Evolutionary conservation across 2,113 vertebrate species (phyloP).

Genomic region (Brevimyrus niger): DNA sequence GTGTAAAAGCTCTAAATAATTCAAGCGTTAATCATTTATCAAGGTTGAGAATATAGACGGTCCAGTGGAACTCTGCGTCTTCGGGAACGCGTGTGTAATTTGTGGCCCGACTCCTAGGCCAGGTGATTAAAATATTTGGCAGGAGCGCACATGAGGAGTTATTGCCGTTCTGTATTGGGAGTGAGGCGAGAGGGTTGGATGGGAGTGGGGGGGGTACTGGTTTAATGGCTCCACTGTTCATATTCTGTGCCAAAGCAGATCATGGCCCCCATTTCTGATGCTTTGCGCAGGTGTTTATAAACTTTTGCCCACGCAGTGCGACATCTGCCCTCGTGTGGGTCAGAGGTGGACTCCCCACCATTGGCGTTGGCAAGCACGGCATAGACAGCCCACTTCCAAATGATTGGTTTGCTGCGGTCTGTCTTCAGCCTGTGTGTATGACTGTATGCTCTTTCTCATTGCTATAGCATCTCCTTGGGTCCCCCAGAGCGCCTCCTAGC

Average conservation of each 20-base stretch:
- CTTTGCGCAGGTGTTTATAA: not conserved
- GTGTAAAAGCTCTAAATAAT: conserved; percentile 5
- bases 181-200: not conserved
- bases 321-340: not conserved
- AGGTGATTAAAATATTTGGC: not conserved
- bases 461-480: not conserved
- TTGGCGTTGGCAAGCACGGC: not conserved
- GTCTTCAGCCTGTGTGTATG: not conserved
- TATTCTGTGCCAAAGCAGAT: not conserved
- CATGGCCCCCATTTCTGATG: not conserved
- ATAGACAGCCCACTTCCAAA: not conserved
- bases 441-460: not conserved
- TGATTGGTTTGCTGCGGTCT: not conserved
- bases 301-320: not conserved
- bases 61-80: not conserved
- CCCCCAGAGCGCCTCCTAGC: not conserved
- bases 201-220: not conserved
- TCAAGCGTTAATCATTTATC: not conserved
- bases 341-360: not conserved
- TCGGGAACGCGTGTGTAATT: not conserved
- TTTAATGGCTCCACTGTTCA: not conserved
- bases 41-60: not conserved
- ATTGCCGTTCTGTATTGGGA: not conserved
- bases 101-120: not conserved
- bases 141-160: not conserved